Percentiles rank a stretch among this genome's conserved stretches.
Evolutionary conservation across 2,888 invertebrate species (phyloP).

Genomic region (Drosophila anomalata): DNA sequence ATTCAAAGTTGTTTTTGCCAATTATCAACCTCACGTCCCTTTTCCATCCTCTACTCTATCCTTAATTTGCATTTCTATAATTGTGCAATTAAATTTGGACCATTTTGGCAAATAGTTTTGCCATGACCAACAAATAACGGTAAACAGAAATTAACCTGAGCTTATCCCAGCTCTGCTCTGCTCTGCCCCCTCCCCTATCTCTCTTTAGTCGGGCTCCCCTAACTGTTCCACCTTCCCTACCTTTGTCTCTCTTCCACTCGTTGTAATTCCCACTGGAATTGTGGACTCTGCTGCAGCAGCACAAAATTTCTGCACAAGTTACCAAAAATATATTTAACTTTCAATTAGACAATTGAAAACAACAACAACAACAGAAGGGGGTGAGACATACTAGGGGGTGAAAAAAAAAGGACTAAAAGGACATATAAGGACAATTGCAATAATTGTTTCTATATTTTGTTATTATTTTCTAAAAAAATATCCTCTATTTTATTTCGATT

Average conservation of each 20-base stretch:
- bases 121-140: slow-evolving; percentile 35
- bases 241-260: slow-evolving; percentile 11
- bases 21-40: background rate
- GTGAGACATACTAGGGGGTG: background rate
- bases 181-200: background rate
- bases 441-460: background rate
- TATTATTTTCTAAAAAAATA: background rate
- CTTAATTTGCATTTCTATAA: slow-evolving; percentile 10
- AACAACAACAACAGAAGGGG: slow-evolving; percentile 41
- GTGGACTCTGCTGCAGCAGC: slow-evolving; percentile 53
- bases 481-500: background rate
- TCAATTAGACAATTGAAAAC: slow-evolving; percentile 74
- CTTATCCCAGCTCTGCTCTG: slow-evolving; percentile 4
- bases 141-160: slow-evolving; percentile 61
- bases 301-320: slow-evolving; percentile 67
- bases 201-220: background rate
- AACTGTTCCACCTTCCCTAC: background rate
- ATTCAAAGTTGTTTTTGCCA: slow-evolving; percentile 2
- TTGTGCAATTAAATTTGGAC: slow-evolving; percentile 60
- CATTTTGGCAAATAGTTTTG: slow-evolving; percentile 62
- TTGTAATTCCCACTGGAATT: slow-evolving; percentile 33
- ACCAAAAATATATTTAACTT: slow-evolving; percentile 70
- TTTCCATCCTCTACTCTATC: background rate
- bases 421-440: background rate
- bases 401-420: background rate